Base-by-base conservation (phyloP, 2,113 vertebrate genomes). In the Meriones unguiculatus region DNA sequence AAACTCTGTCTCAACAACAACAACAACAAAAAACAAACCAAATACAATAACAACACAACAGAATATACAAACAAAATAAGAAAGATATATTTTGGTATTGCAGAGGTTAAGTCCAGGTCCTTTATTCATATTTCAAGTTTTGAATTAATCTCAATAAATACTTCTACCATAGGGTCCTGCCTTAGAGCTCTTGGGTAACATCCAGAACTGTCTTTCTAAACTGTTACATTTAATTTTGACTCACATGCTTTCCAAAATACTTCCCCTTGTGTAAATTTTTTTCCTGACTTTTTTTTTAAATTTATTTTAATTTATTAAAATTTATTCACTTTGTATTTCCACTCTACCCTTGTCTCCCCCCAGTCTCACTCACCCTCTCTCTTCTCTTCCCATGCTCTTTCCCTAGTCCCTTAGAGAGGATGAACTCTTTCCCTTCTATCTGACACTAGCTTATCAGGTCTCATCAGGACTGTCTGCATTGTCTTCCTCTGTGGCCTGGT, bases 211-310 rank as follows among this genome's bases (percentile, higher is more conserved):
- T 46, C 22, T 87, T 24, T 77, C 72, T 54, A 92, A 94, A 80
- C 32, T 87, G 20, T 89, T 38, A 38, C 52, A 70, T 59, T 73
- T 77, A 85, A 72, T 90, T 87, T 87, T 92, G 41, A 72, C 75
- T 80, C 88, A 52, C 18, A 62, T 65, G 15, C 24, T 80, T 97
- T 88, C 8, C 72, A 84, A 81, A 94, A 73, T 69, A 69, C 0
- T 69, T 93, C 15, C 8, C 70, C 20, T 77, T 93, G 22, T 28
- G 18, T 70, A n/a, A 64, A 77, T 67, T 82, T 46, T 46, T 46
- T 46, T 5, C 46, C 46, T 46, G 4, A 46, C 46, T 46, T 46
- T 46, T 46, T 46, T 46, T 46, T 46, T 46, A 46, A 46, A 46
- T 46, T 46, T 46, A 46, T 5, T 46, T 46, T 5, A 5, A 46